Conservation (phyloP, 2,797 vertebrate species). For the Gymnoscopelus braueri region DNA sequence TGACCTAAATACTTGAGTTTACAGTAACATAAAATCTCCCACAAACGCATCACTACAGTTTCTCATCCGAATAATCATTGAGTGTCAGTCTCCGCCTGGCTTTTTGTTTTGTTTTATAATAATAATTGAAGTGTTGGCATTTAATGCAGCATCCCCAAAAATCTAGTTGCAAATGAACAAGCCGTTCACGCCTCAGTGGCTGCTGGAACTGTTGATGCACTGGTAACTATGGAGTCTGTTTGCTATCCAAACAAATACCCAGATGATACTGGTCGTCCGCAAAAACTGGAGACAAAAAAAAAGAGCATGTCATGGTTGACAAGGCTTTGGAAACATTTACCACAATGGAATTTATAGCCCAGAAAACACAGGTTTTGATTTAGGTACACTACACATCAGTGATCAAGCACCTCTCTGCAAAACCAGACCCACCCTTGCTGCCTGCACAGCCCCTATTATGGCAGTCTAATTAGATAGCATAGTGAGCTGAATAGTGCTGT, state of each 20-base stretch:
- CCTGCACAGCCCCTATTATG: slow-evolving; percentile 43
- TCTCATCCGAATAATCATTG: not conserved
- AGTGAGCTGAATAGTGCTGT: slow-evolving; percentile 56
- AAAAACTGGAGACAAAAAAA: slow-evolving; percentile 13
- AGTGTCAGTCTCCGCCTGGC: no score
- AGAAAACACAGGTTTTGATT: slow-evolving; percentile 23
- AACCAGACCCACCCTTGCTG: slow-evolving; percentile 7
- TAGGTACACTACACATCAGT: slow-evolving; percentile 26
- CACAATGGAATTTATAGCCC: slow-evolving; percentile 21
- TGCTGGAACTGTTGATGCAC: slow-evolving; percentile 5
- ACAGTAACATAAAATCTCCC: slow-evolving; percentile 25
- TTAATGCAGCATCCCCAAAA: slow-evolving; percentile 20
- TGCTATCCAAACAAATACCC: slow-evolving; percentile 38
- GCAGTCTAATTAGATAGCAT: slow-evolving; percentile 49
- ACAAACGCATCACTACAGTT: not conserved
- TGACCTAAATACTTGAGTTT: slow-evolving; percentile 25
- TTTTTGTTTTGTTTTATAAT: not conserved
- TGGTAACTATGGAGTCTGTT: slow-evolving; percentile 25
- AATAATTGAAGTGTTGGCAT: slow-evolving; percentile 10
- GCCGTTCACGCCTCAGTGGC: slow-evolving; percentile 20
- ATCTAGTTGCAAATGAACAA: slow-evolving; percentile 16
- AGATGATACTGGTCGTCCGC: slow-evolving; percentile 17
- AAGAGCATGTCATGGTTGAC: not conserved
- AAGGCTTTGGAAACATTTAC: not conserved
- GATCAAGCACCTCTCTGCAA: slow-evolving; percentile 20